A percentile compares a stretch with the other conserved stretches of the same genome.
These are phyloP conservation scores for Nebria ingens DNA, from an alignment of 1,140 invertebrate genomes.

Conservation along the genomic window DNA sequence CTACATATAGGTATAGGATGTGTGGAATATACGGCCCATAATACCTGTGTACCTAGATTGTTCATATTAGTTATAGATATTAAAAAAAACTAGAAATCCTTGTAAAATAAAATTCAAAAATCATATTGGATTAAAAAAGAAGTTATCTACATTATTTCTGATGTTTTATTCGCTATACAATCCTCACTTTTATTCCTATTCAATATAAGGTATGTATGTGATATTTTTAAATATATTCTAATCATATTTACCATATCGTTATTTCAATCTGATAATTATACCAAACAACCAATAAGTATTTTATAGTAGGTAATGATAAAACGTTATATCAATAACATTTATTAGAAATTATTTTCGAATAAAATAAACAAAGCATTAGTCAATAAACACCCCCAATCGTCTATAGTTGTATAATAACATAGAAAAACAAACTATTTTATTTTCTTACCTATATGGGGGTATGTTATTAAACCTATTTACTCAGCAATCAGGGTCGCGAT, in stretches of 20 bases:
- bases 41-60: slow-evolving; percentile 4
- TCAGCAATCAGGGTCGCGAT: not conserved
- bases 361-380: too few species aligned
- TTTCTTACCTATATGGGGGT: not conserved
- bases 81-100: not conserved
- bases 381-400: not conserved
- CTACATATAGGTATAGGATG: not conserved
- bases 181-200: not conserved
- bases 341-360: too few species aligned
- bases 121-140: not conserved
- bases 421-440: not conserved
- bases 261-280: too few species aligned
- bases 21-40: not conserved
- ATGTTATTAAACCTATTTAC: not conserved
- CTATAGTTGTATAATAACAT: not conserved
- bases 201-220: not conserved
- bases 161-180: not conserved
- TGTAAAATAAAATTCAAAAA: slow-evolving; percentile 1
- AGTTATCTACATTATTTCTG: not conserved
- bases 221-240: too few species aligned
- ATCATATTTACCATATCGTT: too few species aligned
- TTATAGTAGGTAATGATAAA: too few species aligned
- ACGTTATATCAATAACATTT: not conserved
- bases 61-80: not conserved
- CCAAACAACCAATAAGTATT: too few species aligned